phyloP scores from a whole-genome alignment of 1,140 invertebrate genomes.

The Matsumurasca onukii region DNA sequence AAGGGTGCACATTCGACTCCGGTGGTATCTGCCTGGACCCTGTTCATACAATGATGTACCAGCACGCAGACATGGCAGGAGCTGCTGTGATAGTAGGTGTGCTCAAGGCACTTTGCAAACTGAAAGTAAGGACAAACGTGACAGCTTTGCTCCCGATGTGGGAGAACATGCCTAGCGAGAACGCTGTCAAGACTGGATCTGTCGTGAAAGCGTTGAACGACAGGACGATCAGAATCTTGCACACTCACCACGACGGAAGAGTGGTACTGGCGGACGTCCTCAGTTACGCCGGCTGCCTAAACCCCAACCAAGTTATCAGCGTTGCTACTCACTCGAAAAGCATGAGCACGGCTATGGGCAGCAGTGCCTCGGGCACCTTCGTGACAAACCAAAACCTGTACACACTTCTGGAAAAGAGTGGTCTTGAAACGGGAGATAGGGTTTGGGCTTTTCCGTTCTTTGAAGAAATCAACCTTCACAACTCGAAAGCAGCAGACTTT shows the following conservation, averaged over 20 bases:
- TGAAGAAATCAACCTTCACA: slow-evolving; percentile 53
- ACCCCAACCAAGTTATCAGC: slow-evolving; percentile 67
- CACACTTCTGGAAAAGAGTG: slow-evolving; percentile 51
- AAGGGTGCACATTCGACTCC: slow-evolving; percentile 19
- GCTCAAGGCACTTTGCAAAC: slow-evolving; percentile 65
- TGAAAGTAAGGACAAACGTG: slow-evolving; percentile 74
- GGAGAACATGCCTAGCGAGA: no score
- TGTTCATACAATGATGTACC: slow-evolving; percentile 1
- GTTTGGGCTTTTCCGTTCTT: slow-evolving; percentile 66
- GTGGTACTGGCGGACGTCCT: slow-evolving; percentile 86
- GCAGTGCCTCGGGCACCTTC: slow-evolving; percentile 56
- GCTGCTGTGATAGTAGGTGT: slow-evolving; percentile 75
- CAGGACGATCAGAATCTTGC: slow-evolving; percentile 81
- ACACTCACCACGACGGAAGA: slow-evolving; percentile 87
- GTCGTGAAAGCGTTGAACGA: slow-evolving; percentile 79
- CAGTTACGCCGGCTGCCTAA: slow-evolving; percentile 70
- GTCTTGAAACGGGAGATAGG: slow-evolving; percentile 58
- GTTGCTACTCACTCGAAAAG: no score
- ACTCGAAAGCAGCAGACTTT: no score
- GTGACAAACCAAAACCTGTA: slow-evolving; percentile 53
- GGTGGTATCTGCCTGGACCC: background rate
- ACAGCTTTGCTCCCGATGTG: slow-evolving; percentile 69
- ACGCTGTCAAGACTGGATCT: slow-evolving; percentile 84
- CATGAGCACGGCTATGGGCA: slow-evolving; percentile 49
- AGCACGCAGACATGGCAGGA: slow-evolving; percentile 79